Percentiles rank a stretch among this genome's conserved stretches.
phyloP scores from a whole-genome alignment of 2,797 vertebrate genomes.

The Echeneis naucrates region DNA sequence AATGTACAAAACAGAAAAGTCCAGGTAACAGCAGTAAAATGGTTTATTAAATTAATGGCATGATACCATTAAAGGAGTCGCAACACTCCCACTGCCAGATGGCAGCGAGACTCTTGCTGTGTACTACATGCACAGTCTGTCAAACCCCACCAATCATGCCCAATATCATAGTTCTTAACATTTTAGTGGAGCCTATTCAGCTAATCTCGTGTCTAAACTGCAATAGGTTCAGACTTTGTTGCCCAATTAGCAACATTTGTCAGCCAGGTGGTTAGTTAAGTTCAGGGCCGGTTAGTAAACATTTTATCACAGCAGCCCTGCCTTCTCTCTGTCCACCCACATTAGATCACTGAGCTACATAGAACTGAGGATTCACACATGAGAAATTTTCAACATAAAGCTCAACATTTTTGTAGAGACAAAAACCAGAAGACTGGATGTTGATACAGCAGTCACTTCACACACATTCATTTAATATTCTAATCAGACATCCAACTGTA shows the following conservation, averaged over 20 bases:
- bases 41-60: neutral
- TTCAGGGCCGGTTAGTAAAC: too few relatives aligned
- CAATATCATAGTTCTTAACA: neutral
- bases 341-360: too few relatives aligned
- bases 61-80: neutral
- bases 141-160: too few relatives aligned
- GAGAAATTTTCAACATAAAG: neutral
- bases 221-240: too few relatives aligned
- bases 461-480: neutral
- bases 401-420: neutral
- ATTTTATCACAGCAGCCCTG: too few relatives aligned
- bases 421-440: neutral
- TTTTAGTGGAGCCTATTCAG: neutral
- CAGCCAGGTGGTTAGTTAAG: too few relatives aligned
- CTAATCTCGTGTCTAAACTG: too few relatives aligned
- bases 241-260: too few relatives aligned
- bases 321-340: too few relatives aligned
- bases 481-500: neutral
- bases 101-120: too few relatives aligned
- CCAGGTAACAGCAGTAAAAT: neutral
- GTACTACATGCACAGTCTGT: neutral
- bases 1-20: slow-evolving; percentile 47
- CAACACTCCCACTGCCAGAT: neutral
- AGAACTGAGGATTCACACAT: too few relatives aligned
- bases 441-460: neutral